phyloP scores from a whole-genome alignment of 2,888 invertebrate species.

The Drosophila subsilvestris region DNA sequence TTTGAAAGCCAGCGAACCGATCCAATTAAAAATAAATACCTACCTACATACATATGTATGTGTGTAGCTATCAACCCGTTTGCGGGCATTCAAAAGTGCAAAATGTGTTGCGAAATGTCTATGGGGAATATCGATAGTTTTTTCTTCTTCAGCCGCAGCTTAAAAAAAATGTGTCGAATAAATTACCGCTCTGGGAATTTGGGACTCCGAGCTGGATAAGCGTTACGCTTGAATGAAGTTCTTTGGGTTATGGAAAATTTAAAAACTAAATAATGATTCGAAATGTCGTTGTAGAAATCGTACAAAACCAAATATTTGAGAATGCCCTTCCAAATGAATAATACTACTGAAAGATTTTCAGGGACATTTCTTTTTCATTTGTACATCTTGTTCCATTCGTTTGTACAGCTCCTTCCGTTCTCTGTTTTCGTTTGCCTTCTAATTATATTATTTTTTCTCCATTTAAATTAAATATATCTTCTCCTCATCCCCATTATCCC shows the following conservation, averaged over 20 bases:
- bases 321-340: background rate
- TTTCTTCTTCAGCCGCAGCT: background rate
- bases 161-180: background rate
- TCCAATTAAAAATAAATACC: background rate
- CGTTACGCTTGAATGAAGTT: background rate
- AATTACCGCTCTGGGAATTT: background rate
- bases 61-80: background rate
- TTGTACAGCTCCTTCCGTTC: background rate
- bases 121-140: background rate
- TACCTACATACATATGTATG: background rate
- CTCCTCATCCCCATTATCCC: conserved; percentile 27
- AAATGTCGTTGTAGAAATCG: background rate
- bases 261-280: background rate
- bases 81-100: background rate
- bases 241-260: background rate
- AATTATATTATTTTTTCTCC: conserved; percentile 23
- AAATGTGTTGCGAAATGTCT: background rate
- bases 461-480: conserved; percentile 25
- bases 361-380: background rate
- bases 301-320: background rate
- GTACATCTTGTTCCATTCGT: background rate
- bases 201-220: background rate
- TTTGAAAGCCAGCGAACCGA: no score
- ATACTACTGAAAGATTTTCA: background rate
- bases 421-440: conserved; percentile 21